A percentile compares a stretch with the other conserved stretches of the same genome.
These are phyloP conservation scores for Periophthalmus magnuspinnatus DNA, from an alignment of 2,797 vertebrate species.

Conservation along the genomic window DNA sequence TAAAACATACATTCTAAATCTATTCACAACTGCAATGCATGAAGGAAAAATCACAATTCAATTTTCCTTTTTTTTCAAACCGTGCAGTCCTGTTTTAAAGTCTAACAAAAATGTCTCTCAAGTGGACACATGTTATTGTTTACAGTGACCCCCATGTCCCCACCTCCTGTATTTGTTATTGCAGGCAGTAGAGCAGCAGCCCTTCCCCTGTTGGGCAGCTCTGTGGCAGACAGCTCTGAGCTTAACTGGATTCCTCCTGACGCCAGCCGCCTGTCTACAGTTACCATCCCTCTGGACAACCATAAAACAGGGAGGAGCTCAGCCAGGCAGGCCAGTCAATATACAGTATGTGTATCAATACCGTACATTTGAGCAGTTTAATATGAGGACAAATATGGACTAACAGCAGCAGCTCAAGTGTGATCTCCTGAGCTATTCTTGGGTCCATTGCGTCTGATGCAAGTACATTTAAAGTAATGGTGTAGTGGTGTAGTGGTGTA, in stretches of 20 bases:
- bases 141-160: background rate
- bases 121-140: background rate
- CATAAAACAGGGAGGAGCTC: constrained; percentile 45
- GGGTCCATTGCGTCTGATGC: constrained; percentile 27
- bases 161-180: constrained; percentile 22
- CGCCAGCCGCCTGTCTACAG: constrained; percentile 66
- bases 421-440: constrained; percentile 12
- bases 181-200: constrained; percentile 35
- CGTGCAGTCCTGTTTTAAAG: no score
- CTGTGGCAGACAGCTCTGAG: constrained; percentile 65
- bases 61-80: no score
- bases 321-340: constrained; percentile 1
- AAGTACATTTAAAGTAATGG: constrained; percentile 7
- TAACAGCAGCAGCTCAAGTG: constrained; percentile 32
- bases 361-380: constrained; percentile 26
- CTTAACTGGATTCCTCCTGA: constrained; percentile 64
- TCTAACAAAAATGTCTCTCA: background rate
- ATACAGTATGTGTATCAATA: constrained; percentile 21
- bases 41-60: no score
- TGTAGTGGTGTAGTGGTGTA: no score
- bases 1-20: no score
- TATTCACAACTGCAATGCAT: no score
- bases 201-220: constrained; percentile 32
- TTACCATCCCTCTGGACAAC: constrained; percentile 52
- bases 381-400: constrained; percentile 26